A percentile compares a stretch with the other conserved stretches of the same genome.
Evolutionary conservation across 2,888 invertebrate species (phyloP).

Genomic region (Trissolcus japonicus): DNA sequence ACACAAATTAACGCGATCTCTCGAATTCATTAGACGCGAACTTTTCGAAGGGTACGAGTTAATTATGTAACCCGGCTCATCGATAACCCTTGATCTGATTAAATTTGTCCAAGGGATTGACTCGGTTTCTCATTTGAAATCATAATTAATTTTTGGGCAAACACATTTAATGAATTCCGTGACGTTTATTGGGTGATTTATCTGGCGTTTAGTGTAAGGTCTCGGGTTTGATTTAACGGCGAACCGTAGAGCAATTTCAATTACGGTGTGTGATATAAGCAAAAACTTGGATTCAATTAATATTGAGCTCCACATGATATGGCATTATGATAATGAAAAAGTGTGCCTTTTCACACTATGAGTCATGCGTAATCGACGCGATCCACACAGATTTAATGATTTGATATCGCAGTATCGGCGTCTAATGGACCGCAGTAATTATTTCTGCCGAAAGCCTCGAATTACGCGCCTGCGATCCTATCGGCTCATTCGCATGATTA

Average conservation of each 20-base stretch:
- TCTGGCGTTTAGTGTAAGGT: too few species aligned
- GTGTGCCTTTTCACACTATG: neutral
- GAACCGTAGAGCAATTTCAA: conserved; percentile 1
- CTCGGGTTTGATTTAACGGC: neutral
- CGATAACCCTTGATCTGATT: too few species aligned
- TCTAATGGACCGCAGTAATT: conserved; percentile 60
- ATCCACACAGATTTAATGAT: conserved; percentile 34
- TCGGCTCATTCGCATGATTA: conserved; percentile 61
- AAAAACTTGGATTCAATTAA: conserved; percentile 14
- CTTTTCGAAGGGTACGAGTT: too few species aligned
- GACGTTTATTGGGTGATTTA: too few species aligned
- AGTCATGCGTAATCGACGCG: conserved; percentile 25
- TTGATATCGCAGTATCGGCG: conserved; percentile 43
- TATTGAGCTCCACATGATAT: conserved; percentile 2
- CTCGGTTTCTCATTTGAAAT: too few species aligned
- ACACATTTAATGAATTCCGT: neutral
- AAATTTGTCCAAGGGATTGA: too few species aligned
- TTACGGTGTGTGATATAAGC: conserved; percentile 8
- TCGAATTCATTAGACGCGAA: too few species aligned
- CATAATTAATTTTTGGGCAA: too few species aligned
- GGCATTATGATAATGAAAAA: conserved; percentile 12
- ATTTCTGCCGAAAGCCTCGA: conserved; percentile 62
- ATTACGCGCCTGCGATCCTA: conserved; percentile 62
- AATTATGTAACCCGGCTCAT: too few species aligned
- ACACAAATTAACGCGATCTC: neutral